Percentiles rank a stretch among this genome's conserved stretches.
These are phyloP conservation scores for Alligator mississippiensis DNA, from an alignment of 2,113 vertebrate genomes.

Conservation along the genomic window DNA sequence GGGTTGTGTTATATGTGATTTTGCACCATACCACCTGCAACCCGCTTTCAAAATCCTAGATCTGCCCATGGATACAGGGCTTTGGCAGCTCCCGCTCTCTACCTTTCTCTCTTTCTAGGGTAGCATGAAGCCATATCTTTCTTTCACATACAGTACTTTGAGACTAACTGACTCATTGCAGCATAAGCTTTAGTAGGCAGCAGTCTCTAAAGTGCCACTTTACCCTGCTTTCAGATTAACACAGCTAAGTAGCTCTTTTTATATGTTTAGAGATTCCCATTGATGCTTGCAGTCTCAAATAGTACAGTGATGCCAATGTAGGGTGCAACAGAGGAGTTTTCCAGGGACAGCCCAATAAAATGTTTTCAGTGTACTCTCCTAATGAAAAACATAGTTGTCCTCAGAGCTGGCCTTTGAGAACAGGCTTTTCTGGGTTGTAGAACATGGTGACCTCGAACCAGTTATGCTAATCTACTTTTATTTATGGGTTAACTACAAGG, in stretches of 20 bases:
- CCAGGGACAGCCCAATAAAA: neutral
- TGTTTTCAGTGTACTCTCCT: neutral
- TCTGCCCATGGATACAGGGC: neutral
- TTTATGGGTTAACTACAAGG: neutral
- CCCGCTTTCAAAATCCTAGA: too few species aligned
- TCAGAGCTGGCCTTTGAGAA: neutral
- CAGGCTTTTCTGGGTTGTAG: neutral
- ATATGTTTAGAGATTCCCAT: fast-evolving
- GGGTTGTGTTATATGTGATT: too few species aligned
- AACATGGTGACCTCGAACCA: neutral
- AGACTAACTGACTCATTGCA: too few species aligned
- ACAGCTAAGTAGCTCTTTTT: too few species aligned
- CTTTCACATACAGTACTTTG: neutral
- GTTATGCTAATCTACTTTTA: neutral
- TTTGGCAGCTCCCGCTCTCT: neutral
- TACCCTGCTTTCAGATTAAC: too few species aligned
- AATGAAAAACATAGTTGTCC: neutral
- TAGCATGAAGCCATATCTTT: neutral
- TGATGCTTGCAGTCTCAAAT: neutral
- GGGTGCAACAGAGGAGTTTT: fast-evolving
- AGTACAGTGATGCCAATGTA: neutral
- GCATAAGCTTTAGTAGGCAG: too few species aligned
- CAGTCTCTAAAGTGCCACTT: too few species aligned
- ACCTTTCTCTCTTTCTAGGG: neutral
- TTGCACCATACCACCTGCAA: too few species aligned